Evolutionary conservation across 2,113 vertebrate genomes (phyloP), one percentile per base, ranked within the genome.

Genomic region (Platysternon megacephalum): DNA sequence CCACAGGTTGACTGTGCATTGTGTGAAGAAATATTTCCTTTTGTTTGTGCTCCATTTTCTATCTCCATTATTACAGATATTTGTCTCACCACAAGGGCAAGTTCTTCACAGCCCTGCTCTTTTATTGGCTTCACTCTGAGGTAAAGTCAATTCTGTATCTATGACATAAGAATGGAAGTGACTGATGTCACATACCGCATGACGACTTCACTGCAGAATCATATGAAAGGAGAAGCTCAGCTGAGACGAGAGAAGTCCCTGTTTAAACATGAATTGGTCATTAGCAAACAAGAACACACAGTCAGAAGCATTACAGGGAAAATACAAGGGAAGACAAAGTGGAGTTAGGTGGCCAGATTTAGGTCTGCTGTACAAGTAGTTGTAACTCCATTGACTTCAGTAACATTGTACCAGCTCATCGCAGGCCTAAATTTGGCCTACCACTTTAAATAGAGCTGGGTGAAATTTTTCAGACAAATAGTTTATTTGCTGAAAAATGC

Each of bases 71-170:
- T n/a, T 35, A 65, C 61, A n/a, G 61, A n/a, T 19, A 65, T 65
- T 65, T 65, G 61, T 65, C 61, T 9, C 35, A n/a, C 32, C 7
- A 19, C 16, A 5, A 19, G 17, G 13, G 13, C 11, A 79, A 84
- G 19, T 24, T 85, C 42, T 44, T 16, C 61, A 51, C 8, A 6
- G 35, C 2, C 8, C 46, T 0, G 0, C 3, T 16, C 29, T 48
- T 88, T 68, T 78, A 5, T 29, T 26, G 21, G 6, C 3, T 76
- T 24, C 39, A 44, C 10, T 76, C 39, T 12, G 72, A 44, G 22
- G 13, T n/a, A 29, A 87, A 76, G 26, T 17, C 24, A 58, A 42
- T 1, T 0, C 80, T 16, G 80, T 61, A 42, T 92, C 51, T 79
- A 35, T 72, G 42, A 26, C 4, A 49, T 79, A 82, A 72, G 39